Evolutionary conservation across 2,888 invertebrate genomes (phyloP).

Genomic region (Gymnocheta viridis): DNA sequence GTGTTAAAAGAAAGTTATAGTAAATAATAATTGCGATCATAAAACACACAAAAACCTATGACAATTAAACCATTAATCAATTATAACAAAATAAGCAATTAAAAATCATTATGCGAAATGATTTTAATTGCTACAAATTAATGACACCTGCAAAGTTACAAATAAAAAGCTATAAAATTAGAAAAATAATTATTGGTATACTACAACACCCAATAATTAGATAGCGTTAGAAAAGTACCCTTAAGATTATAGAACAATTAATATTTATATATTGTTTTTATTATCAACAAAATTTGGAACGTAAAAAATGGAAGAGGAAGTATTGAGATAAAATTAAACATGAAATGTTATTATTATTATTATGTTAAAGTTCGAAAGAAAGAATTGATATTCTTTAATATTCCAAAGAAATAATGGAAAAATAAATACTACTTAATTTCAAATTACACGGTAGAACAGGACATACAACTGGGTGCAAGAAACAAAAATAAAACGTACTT

Average conservation of each 20-base stretch:
- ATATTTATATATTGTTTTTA: neutral
- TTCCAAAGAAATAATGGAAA: no score
- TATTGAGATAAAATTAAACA: neutral
- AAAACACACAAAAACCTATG: neutral
- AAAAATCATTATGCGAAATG: slow-evolving; percentile 26
- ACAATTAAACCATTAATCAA: slow-evolving; percentile 28
- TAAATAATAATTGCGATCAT: neutral
- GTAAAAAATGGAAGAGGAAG: neutral
- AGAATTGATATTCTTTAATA: no score
- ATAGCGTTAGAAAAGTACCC: neutral
- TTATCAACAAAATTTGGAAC: neutral
- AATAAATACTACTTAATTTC: no score
- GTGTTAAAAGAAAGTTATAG: neutral
- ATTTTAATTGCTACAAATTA: slow-evolving; percentile 50
- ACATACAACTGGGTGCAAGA: no score
- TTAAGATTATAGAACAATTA: slow-evolving; percentile 6
- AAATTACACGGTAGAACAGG: no score
- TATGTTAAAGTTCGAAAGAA: no score
- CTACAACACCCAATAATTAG: neutral
- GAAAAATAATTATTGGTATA: neutral
- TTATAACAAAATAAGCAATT: slow-evolving; percentile 16
- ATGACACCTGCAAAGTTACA: slow-evolving; percentile 40
- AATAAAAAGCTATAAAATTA: neutral
- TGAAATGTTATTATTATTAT: neutral
- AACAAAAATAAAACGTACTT: no score